These are phyloP conservation scores for Gobius niger DNA, from an alignment of 2,113 vertebrate genomes.

Conservation along the genomic window DNA sequence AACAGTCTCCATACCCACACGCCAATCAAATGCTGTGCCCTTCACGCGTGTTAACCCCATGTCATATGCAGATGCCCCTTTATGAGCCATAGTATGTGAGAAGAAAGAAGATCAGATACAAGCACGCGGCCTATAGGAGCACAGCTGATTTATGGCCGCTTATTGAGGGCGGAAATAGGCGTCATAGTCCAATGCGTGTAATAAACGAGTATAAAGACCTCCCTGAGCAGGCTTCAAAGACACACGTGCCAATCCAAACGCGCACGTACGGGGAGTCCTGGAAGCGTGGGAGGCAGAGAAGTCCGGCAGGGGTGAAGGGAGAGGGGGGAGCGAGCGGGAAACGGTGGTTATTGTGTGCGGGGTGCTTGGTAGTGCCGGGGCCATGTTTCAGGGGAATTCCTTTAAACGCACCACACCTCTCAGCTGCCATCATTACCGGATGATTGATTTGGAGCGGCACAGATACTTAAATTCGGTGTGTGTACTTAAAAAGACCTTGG, in stretches of 20 bases:
- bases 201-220: slow-evolving; percentile 56
- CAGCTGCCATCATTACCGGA: slow-evolving; percentile 50
- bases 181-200: slow-evolving; percentile 71
- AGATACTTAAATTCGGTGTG: slow-evolving; percentile 23
- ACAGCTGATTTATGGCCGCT: slow-evolving; percentile 67
- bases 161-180: slow-evolving; percentile 69
- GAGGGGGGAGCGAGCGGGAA: slow-evolving; percentile 36
- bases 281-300: slow-evolving; percentile 41
- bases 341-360: slow-evolving; percentile 5
- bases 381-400: slow-evolving; percentile 66
- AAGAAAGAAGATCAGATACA: slow-evolving; percentile 50
- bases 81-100: slow-evolving; percentile 23
- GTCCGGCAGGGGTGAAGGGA: slow-evolving; percentile 61
- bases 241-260: slow-evolving; percentile 23
- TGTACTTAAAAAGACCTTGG: slow-evolving; percentile 28
- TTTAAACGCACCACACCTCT: slow-evolving; percentile 38
- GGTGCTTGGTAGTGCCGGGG: slow-evolving; percentile 29
- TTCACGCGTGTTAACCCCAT: slow-evolving; percentile 58
- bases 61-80: slow-evolving; percentile 53
- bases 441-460: slow-evolving; percentile 50
- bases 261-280: slow-evolving; percentile 7
- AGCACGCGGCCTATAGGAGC: slow-evolving; percentile 19
- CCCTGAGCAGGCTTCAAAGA: slow-evolving; percentile 51
- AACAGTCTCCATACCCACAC: slow-evolving; percentile 30
- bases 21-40: slow-evolving; percentile 60